These are phyloP conservation scores for Saguinus midas DNA, from an alignment of 2,113 vertebrate genomes.

Conservation along the genomic window DNA sequence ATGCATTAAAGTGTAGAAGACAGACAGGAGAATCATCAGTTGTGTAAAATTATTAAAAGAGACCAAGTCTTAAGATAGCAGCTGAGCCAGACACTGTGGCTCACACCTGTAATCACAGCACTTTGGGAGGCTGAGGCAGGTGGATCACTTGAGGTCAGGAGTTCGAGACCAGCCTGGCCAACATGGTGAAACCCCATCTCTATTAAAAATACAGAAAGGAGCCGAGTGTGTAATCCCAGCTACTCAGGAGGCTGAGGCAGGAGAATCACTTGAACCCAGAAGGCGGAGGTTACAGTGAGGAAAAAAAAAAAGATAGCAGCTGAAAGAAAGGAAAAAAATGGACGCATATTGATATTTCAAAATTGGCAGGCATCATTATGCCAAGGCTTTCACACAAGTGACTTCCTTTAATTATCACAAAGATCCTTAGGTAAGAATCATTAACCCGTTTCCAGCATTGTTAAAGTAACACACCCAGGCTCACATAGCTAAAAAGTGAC, in stretches of 20 bases:
- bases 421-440: background rate
- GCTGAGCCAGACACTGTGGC: background rate
- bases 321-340: background rate
- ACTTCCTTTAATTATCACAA: background rate
- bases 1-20: background rate
- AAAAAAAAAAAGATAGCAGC: background rate
- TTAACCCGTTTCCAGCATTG: background rate
- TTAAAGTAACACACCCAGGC: background rate
- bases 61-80: background rate
- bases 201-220: too few relatives aligned
- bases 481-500: background rate
- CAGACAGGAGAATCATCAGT: background rate
- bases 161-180: too few relatives aligned
- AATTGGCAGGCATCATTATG: background rate
- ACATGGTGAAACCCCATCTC: too few relatives aligned
- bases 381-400: background rate
- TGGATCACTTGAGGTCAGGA: too few relatives aligned
- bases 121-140: too few relatives aligned
- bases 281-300: too few relatives aligned
- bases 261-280: too few relatives aligned
- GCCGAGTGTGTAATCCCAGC: too few relatives aligned
- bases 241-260: too few relatives aligned
- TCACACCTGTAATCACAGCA: too few relatives aligned
- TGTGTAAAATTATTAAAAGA: background rate
- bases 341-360: background rate